Evolutionary conservation across 1,140 invertebrate genomes (phyloP).

Genomic region (Globodera ellingtonae): DNA sequence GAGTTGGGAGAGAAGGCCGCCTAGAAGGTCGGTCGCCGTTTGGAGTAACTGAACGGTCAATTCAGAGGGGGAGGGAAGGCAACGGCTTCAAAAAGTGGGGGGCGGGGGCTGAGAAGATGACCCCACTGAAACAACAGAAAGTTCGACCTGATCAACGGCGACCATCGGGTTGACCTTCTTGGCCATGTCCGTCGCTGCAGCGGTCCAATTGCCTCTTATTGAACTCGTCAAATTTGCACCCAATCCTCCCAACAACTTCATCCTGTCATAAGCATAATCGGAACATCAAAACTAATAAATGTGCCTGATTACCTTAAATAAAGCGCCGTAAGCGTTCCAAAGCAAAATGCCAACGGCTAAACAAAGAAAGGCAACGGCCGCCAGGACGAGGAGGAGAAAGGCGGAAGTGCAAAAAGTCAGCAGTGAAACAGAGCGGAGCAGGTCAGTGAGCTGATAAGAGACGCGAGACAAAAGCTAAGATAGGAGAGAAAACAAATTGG

Average conservation of each 20-base stretch:
- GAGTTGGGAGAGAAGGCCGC: conserved; percentile 2
- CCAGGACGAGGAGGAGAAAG: background rate
- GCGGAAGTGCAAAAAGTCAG: background rate
- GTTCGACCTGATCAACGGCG: background rate
- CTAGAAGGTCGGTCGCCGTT: background rate
- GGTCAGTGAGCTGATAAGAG: background rate
- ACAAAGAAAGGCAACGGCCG: background rate
- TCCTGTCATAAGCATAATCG: background rate
- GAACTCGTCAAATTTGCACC: background rate
- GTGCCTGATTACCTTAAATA: too few species aligned
- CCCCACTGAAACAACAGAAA: too few species aligned
- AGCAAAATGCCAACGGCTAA: background rate
- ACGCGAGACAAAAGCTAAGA: background rate
- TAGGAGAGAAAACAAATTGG: background rate
- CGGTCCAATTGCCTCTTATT: conserved; percentile 3
- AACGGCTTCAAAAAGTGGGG: background rate
- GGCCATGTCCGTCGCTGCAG: background rate
- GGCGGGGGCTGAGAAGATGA: background rate
- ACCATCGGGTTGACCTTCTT: conserved; percentile 5
- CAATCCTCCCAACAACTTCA: background rate
- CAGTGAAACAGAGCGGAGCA: background rate
- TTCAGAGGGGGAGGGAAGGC: background rate
- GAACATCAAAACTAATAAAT: too few species aligned
- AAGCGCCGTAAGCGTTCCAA: background rate
- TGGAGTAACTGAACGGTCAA: background rate